Conservation (phyloP, 1,140 invertebrate genomes). For the Paralvinella palmiformis region DNA sequence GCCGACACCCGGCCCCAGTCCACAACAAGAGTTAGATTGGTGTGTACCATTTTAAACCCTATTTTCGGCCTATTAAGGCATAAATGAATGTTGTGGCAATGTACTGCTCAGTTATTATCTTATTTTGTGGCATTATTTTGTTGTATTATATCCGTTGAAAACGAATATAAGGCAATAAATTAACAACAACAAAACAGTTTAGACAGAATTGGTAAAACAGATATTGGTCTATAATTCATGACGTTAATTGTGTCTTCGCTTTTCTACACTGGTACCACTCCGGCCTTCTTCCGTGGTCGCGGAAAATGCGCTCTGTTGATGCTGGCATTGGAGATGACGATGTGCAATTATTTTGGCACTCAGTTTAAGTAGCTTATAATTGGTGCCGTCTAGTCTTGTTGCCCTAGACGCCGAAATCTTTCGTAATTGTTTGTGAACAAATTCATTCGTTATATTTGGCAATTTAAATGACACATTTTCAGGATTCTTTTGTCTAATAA, state of each 20-base stretch:
- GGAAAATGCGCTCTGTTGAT: neutral
- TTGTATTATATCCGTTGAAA: too few species aligned
- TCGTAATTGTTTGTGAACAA: neutral
- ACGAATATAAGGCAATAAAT: too few species aligned
- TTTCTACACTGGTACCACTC: neutral
- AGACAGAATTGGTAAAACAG: neutral
- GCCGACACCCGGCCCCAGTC: too few species aligned
- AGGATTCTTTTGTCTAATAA: neutral
- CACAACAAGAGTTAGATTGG: too few species aligned
- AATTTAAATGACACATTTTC: slow-evolving; percentile 1
- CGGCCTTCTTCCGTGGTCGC: neutral
- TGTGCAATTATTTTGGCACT: neutral
- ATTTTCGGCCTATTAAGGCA: too few species aligned
- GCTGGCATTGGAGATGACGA: neutral
- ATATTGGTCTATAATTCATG: neutral
- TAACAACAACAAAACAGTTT: too few species aligned
- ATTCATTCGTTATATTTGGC: neutral
- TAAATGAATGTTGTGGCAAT: too few species aligned
- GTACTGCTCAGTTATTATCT: too few species aligned
- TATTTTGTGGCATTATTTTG: too few species aligned
- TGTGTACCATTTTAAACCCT: too few species aligned
- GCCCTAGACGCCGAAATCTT: neutral
- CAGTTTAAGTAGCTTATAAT: neutral
- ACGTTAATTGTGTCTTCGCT: neutral
- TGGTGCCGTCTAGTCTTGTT: too few species aligned